Percentiles rank a stretch among this genome's conserved stretches.
Conservation (phyloP, 2,797 vertebrate species). For the Danio albolineatus region DNA sequence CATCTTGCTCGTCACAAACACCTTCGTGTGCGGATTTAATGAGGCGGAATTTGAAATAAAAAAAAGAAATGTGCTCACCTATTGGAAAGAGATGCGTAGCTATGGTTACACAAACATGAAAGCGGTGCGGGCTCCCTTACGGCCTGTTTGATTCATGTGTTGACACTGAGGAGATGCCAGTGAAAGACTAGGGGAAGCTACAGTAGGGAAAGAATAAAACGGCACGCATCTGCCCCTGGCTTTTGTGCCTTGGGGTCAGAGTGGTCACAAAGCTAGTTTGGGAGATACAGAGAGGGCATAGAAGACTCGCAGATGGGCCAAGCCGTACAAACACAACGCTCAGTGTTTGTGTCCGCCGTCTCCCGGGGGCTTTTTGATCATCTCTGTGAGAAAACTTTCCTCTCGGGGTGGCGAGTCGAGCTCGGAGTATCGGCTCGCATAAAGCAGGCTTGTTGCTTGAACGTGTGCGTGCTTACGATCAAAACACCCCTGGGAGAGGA, state of each 20-base stretch:
- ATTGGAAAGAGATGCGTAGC: constrained; percentile 75
- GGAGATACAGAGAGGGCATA: constrained; percentile 57
- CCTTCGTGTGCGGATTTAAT: constrained; percentile 74
- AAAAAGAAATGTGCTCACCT: constrained; percentile 72
- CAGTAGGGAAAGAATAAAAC: constrained; percentile 61
- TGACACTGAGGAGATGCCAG: constrained; percentile 61
- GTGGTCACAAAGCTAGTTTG: constrained; percentile 38
- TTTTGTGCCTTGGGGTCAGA: constrained; percentile 52
- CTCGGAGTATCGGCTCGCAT: constrained; percentile 49
- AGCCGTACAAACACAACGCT: constrained; percentile 49
- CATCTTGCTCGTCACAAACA: constrained; percentile 58
- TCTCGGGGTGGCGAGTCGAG: constrained; percentile 36
- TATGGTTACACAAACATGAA: constrained; percentile 83
- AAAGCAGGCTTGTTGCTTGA: constrained; percentile 65
- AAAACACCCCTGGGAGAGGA: constrained; percentile 51
- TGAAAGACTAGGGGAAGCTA: constrained; percentile 46
- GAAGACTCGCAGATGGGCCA: constrained; percentile 47
- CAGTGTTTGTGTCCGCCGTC: constrained; percentile 50
- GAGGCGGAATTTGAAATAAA: constrained; percentile 70
- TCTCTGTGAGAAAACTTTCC: constrained; percentile 59
- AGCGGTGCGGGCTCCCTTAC: constrained; percentile 72
- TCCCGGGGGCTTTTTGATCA: constrained; percentile 36
- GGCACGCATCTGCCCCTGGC: constrained; percentile 50
- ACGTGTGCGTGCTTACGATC: constrained; percentile 31
- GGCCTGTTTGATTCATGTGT: constrained; percentile 70